These are phyloP conservation scores for Polypedilum vanderplanki DNA, from an alignment of 1,140 invertebrate genomes.

Conservation along the genomic window DNA sequence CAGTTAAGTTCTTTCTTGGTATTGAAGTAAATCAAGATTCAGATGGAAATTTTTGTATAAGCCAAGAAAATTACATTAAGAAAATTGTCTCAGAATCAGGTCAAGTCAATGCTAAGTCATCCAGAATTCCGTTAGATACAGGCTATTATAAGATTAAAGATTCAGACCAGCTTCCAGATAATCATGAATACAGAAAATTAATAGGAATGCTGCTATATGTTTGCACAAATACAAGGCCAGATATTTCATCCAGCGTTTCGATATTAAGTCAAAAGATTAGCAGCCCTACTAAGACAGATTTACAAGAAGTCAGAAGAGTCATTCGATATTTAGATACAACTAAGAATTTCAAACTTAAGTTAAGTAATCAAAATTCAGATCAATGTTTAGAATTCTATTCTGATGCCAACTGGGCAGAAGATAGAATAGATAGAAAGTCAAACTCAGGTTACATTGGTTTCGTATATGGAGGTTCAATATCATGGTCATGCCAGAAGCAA, in stretches of 20 bases:
- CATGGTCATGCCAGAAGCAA: constrained; percentile 40
- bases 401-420: too few relatives aligned
- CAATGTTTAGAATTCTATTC: constrained; percentile 44
- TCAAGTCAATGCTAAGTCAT: too few relatives aligned
- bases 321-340: too few relatives aligned
- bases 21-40: too few relatives aligned
- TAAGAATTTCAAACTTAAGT: constrained; percentile 39
- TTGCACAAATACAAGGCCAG: constrained; percentile 39
- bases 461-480: constrained; percentile 35
- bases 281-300: constrained; percentile 33
- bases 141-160: too few relatives aligned
- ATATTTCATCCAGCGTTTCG: constrained; percentile 41
- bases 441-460: constrained; percentile 39
- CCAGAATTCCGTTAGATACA: too few relatives aligned
- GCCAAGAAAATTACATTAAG: too few relatives aligned
- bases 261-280: constrained; percentile 37
- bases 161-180: background rate
- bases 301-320: too few relatives aligned
- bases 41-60: too few relatives aligned
- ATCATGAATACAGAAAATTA: constrained; percentile 31
- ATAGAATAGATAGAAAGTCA: constrained; percentile 37
- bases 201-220: constrained; percentile 41
- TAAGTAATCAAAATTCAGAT: constrained; percentile 32
- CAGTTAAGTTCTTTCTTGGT: too few relatives aligned
- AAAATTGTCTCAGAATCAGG: too few relatives aligned